These are phyloP conservation scores for Sternotherus odoratus DNA, from an alignment of 2,797 vertebrate species.

Conservation along the genomic window DNA sequence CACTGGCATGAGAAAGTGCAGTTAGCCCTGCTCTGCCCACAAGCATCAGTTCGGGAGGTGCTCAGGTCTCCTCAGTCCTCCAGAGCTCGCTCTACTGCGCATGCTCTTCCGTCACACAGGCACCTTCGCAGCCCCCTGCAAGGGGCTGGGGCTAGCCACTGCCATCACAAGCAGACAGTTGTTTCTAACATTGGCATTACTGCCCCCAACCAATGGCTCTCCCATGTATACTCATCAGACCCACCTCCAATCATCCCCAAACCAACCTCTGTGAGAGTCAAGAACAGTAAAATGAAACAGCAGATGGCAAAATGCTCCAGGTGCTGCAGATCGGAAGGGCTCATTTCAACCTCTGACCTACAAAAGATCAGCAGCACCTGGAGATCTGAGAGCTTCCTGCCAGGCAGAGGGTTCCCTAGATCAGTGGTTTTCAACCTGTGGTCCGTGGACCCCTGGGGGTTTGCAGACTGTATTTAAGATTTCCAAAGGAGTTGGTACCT, in stretches of 20 bases:
- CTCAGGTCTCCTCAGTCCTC: not conserved
- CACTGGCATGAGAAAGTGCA: conserved; percentile 77
- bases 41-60: not conserved
- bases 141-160: not conserved
- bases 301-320: not conserved
- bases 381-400: not conserved
- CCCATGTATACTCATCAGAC: not conserved
- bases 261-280: not conserved
- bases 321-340: not conserved
- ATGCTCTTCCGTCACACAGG: no score
- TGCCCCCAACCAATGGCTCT: not conserved
- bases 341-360: not conserved
- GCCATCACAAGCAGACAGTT: not conserved
- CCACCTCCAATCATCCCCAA: not conserved
- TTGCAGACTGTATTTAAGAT: not conserved
- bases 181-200: not conserved
- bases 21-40: not conserved
- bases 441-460: no score
- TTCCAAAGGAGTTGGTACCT: not conserved
- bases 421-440: not conserved
- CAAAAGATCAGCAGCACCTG: not conserved
- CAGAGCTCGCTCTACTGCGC: fast-evolving
- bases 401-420: not conserved
- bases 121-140: not conserved
- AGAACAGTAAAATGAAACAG: not conserved